Evolutionary conservation across 2,888 invertebrate genomes (phyloP).

Genomic region (Caenorhabditis virilis): DNA sequence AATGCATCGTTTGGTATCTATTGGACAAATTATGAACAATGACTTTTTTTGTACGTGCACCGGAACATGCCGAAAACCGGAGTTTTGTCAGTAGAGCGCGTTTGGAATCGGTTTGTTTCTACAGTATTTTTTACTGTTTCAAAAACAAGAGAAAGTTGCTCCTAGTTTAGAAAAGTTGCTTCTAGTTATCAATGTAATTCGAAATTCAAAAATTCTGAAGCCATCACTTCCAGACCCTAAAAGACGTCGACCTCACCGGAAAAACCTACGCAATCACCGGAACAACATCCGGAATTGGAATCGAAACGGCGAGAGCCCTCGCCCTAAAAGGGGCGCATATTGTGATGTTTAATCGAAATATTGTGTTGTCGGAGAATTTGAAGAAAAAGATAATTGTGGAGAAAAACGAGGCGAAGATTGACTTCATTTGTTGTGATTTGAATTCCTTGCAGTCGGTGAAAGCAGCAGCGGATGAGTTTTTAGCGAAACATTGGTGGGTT

Average conservation of each 20-base stretch:
- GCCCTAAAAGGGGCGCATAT: slow-evolving; percentile 76
- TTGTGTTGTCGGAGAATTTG: slow-evolving; percentile 77
- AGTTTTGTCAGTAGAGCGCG: no score
- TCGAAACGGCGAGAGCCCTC: slow-evolving; percentile 56
- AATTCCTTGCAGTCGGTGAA: slow-evolving; percentile 70
- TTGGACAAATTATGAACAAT: no score
- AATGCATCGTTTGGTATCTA: no score
- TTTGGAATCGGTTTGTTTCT: no score
- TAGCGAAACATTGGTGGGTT: slow-evolving; percentile 45
- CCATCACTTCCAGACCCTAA: slow-evolving; percentile 14
- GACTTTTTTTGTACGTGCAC: no score
- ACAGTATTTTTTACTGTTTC: no score
- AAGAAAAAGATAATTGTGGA: slow-evolving; percentile 75
- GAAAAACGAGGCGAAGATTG: slow-evolving; percentile 59
- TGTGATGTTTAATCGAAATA: slow-evolving; percentile 81
- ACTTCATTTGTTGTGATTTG: slow-evolving; percentile 70
- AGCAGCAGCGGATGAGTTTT: slow-evolving; percentile 70
- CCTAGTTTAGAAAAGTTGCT: no score
- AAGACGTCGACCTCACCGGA: slow-evolving; percentile 51
- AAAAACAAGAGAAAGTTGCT: no score
- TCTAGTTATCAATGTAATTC: no score
- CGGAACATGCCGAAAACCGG: no score
- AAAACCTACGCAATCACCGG: slow-evolving; percentile 61
- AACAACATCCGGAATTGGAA: slow-evolving; percentile 54
- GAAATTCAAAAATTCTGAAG: no score